phyloP scores from a whole-genome alignment of 2,797 vertebrate genomes.

The Siniperca scherzeri region DNA sequence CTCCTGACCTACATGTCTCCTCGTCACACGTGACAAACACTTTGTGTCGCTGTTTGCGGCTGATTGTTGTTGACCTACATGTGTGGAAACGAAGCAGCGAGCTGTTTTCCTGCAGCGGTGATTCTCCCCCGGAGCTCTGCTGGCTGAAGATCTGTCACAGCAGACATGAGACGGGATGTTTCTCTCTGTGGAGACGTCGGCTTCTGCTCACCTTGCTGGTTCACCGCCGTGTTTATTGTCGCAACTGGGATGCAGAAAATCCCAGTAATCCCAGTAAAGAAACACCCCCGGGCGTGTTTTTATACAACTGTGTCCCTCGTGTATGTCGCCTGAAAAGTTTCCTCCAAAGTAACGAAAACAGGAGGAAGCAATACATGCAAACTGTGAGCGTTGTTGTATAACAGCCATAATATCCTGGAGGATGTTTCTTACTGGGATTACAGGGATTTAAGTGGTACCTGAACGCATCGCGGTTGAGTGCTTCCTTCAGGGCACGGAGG shows the following conservation, averaged over 20 bases:
- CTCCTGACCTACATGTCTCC: not conserved
- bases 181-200: not conserved
- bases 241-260: not conserved
- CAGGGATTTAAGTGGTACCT: slow-evolving; percentile 52
- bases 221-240: not conserved
- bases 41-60: not conserved
- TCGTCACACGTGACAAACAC: not conserved
- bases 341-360: slow-evolving; percentile 1
- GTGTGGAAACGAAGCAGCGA: not conserved
- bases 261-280: slow-evolving; percentile 4
- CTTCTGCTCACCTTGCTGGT: not conserved
- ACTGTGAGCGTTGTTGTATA: slow-evolving; percentile 10
- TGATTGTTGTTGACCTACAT: slow-evolving; percentile 31
- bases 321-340: not conserved
- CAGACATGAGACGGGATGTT: not conserved
- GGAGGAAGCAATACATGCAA: not conserved
- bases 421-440: slow-evolving; percentile 11
- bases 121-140: not conserved
- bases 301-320: not conserved
- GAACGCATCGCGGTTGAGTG: slow-evolving; percentile 47
- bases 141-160: not conserved
- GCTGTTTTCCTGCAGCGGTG: not conserved
- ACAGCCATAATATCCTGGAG: slow-evolving; percentile 32
- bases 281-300: not conserved
- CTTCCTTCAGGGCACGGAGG: slow-evolving; percentile 45